Evolutionary conservation across 2,888 invertebrate species (phyloP).

Genomic region (Tillus elongatus): DNA sequence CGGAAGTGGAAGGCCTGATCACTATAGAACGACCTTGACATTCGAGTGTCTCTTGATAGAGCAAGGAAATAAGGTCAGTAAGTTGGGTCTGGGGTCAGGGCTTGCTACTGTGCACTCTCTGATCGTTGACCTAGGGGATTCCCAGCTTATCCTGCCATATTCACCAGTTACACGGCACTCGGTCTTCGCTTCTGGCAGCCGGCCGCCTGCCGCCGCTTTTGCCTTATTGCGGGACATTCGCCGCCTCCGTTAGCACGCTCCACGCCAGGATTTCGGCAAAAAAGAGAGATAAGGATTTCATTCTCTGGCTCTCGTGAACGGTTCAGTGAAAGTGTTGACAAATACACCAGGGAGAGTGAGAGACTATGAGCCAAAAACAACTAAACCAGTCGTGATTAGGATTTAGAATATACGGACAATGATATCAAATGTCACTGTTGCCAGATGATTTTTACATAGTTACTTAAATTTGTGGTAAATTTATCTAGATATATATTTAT

Average conservation of each 20-base stretch:
- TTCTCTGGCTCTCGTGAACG: slow-evolving; percentile 19
- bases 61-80: slow-evolving; percentile 1
- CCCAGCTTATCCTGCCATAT: slow-evolving; percentile 35
- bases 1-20: too few species aligned
- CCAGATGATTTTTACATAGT: too few species aligned
- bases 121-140: slow-evolving; percentile 41
- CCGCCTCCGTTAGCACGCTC: slow-evolving; percentile 6
- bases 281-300: slow-evolving; percentile 28
- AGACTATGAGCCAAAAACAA: too few species aligned
- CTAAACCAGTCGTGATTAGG: slow-evolving; percentile 15
- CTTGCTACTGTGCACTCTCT: slow-evolving; percentile 20
- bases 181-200: slow-evolving; percentile 16
- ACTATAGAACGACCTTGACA: slow-evolving; percentile 4
- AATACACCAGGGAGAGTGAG: slow-evolving; percentile 17
- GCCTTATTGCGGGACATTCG: slow-evolving; percentile 17
- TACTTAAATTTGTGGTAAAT: too few species aligned
- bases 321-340: slow-evolving; percentile 18
- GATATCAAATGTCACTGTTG: too few species aligned
- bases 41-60: background rate
- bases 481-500: too few species aligned
- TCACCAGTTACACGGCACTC: slow-evolving; percentile 30
- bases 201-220: slow-evolving; percentile 6
- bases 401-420: slow-evolving; percentile 11
- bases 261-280: slow-evolving; percentile 10
- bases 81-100: background rate